A percentile compares a stretch with the other conserved stretches of the same genome.
These are phyloP conservation scores for Tetragonisca angustula DNA, from an alignment of 2,888 invertebrate genomes.

Conservation along the genomic window DNA sequence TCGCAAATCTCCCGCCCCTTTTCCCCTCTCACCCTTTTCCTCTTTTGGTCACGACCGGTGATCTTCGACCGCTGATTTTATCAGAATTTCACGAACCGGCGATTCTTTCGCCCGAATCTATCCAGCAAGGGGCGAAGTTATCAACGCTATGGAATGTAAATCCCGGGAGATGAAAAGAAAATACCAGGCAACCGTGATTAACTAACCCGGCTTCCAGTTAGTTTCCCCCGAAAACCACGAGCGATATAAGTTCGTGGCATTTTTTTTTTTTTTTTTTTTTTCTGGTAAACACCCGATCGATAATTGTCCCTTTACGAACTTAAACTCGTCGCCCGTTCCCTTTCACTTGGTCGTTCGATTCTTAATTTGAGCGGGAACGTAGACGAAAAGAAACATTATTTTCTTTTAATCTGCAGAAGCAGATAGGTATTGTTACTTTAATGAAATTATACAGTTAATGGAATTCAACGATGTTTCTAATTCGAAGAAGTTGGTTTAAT, in stretches of 20 bases:
- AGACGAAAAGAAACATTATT: neutral
- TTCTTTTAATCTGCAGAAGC: neutral
- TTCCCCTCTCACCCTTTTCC: too few species aligned
- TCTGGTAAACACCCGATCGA: neutral
- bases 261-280: too few species aligned
- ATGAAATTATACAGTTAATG: neutral
- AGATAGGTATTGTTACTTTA: neutral
- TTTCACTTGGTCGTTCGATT: neutral
- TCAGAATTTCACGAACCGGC: neutral
- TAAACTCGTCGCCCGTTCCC: neutral
- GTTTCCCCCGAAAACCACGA: neutral
- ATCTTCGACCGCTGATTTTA: conserved; percentile 2
- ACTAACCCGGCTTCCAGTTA: neutral
- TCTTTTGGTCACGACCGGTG: neutral
- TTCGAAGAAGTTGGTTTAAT: neutral
- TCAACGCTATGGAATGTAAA: conserved; percentile 42
- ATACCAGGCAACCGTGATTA: conserved; percentile 29
- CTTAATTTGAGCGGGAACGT: neutral
- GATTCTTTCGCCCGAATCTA: neutral
- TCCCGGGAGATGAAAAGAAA: conserved; percentile 42
- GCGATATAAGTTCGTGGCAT: neutral
- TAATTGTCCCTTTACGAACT: neutral
- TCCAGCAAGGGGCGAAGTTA: neutral
- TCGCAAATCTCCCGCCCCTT: neutral
- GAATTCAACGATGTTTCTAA: neutral